These are phyloP conservation scores for Diploscapter pachys DNA, from an alignment of 1,140 invertebrate genomes.

Conservation along the genomic window DNA sequence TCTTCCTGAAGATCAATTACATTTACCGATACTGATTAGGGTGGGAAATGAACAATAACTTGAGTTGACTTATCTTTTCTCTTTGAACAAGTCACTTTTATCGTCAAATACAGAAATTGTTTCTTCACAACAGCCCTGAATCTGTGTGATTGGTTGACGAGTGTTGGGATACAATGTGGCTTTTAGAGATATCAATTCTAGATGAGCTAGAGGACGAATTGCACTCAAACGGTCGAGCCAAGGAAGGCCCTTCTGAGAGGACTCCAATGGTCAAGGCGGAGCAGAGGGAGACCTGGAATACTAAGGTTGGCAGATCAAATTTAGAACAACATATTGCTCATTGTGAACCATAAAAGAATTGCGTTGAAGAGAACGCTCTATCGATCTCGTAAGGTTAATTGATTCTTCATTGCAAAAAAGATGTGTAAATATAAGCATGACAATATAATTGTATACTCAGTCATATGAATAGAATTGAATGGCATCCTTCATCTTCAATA, in stretches of 20 bases:
- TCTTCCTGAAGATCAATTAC: too few relatives aligned
- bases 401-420: too few relatives aligned
- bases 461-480: too few relatives aligned
- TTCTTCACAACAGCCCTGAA: background rate
- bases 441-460: too few relatives aligned
- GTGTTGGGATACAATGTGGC: background rate
- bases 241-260: background rate
- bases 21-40: too few relatives aligned
- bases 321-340: background rate
- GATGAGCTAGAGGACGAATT: conserved; percentile 7
- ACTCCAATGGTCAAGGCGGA: conserved; percentile 3
- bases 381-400: too few relatives aligned
- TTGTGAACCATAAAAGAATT: background rate
- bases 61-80: background rate
- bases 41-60: background rate
- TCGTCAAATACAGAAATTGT: background rate
- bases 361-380: too few relatives aligned
- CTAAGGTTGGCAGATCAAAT: conserved; percentile 1
- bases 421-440: too few relatives aligned
- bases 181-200: background rate
- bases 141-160: conserved; percentile 3
- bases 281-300: conserved; percentile 22
- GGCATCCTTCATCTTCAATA: too few relatives aligned
- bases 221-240: conserved; percentile 9
- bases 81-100: background rate